A percentile compares a stretch with the other conserved stretches of the same genome.
Conservation (phyloP, 2,888 invertebrate species). For the Himalopsyche kuldschensis region DNA sequence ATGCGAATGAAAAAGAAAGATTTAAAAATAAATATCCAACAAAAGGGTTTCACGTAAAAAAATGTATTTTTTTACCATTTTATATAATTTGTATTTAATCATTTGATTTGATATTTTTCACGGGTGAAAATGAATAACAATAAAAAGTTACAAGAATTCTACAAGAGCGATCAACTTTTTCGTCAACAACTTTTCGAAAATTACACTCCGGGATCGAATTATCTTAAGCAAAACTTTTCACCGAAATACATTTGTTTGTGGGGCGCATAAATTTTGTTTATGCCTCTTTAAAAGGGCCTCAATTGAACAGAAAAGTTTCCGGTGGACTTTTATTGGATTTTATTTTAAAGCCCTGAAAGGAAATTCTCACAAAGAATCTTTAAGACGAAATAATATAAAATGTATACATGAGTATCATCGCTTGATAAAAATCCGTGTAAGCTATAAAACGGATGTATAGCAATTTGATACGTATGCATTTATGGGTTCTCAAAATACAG, state of each 20-base stretch:
- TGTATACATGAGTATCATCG: not conserved
- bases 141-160: not conserved
- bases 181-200: not conserved
- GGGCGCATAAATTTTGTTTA: not conserved
- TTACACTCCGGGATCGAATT: not conserved
- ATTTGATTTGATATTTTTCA: too few species aligned
- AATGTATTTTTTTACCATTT: too few species aligned
- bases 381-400: not conserved
- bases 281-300: conserved; percentile 2
- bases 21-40: too few species aligned
- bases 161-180: not conserved
- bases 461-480: conserved; percentile 20
- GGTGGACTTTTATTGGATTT: not conserved
- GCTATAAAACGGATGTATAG: conserved; percentile 4
- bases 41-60: too few species aligned
- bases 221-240: not conserved
- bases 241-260: not conserved
- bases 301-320: conserved; percentile 10
- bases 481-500: conserved; percentile 13
- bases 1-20: too few species aligned
- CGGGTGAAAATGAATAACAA: not conserved
- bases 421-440: conserved; percentile 1
- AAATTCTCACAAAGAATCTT: conserved; percentile 6
- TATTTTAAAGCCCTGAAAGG: not conserved
- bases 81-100: too few species aligned